Conservation (phyloP, 2,888 invertebrate genomes). For the Furcula furcula region DNA sequence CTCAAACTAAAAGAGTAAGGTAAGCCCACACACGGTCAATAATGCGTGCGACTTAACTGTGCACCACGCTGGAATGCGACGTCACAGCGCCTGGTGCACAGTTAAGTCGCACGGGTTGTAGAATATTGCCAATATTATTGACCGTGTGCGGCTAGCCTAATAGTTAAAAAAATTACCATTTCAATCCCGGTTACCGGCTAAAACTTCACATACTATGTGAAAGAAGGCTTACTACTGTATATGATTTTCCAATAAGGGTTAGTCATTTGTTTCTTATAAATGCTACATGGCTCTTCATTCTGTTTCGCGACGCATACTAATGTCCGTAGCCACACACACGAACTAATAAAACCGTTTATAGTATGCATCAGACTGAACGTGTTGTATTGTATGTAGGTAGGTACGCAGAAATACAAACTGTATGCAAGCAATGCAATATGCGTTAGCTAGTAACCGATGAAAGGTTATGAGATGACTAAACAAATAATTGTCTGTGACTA, state of each 20-base stretch:
- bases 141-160: too few species aligned
- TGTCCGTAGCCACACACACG: constrained; percentile 33
- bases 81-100: too few species aligned
- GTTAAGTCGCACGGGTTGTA: too few species aligned
- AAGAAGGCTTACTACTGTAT: too few species aligned
- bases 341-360: constrained; percentile 2
- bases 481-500: constrained; percentile 13
- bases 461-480: constrained; percentile 21
- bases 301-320: constrained; percentile 53
- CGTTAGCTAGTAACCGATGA: constrained; percentile 14
- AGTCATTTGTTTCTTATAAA: constrained; percentile 52
- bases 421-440: constrained; percentile 16
- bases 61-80: too few species aligned
- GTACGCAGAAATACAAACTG: constrained; percentile 14
- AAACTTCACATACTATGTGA: too few species aligned
- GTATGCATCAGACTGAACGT: constrained; percentile 17
- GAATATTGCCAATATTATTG: too few species aligned
- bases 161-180: too few species aligned
- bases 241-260: constrained; percentile 51
- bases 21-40: too few species aligned
- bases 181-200: too few species aligned
- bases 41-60: too few species aligned
- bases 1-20: too few species aligned
- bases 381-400: constrained; percentile 5
- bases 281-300: constrained; percentile 56